phyloP scores from a whole-genome alignment of 2,888 invertebrate genomes.

The Linnaemya tessellans region DNA sequence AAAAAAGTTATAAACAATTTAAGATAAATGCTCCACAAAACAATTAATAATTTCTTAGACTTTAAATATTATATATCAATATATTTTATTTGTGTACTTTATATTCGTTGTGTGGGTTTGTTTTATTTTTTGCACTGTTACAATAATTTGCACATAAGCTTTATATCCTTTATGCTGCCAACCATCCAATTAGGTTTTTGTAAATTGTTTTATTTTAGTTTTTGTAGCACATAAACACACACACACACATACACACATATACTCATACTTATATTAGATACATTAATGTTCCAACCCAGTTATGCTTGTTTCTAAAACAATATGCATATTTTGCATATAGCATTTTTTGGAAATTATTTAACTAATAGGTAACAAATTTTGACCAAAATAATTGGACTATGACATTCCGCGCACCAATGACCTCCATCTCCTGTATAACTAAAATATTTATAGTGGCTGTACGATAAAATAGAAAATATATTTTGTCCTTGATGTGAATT shows the following conservation, averaged over 20 bases:
- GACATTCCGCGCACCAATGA: slow-evolving; percentile 56
- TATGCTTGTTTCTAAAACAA: slow-evolving; percentile 40
- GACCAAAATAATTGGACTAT: slow-evolving; percentile 56
- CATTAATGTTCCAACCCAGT: slow-evolving; percentile 16
- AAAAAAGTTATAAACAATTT: no score
- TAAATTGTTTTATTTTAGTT: slow-evolving; percentile 26
- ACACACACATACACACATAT: neutral
- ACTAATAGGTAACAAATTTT: slow-evolving; percentile 64
- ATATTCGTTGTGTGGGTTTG: neutral
- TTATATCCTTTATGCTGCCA: slow-evolving; percentile 57
- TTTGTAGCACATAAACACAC: neutral
- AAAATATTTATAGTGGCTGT: slow-evolving; percentile 38
- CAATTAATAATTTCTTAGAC: neutral
- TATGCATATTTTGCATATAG: slow-evolving; percentile 53
- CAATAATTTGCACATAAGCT: slow-evolving; percentile 58
- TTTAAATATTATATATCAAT: neutral
- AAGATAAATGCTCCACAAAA: neutral
- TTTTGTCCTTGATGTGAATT: neutral
- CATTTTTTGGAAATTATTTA: slow-evolving; percentile 55
- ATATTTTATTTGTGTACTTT: slow-evolving; percentile 13
- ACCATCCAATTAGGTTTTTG: slow-evolving; percentile 62
- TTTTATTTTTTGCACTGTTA: slow-evolving; percentile 25
- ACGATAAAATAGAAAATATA: neutral
- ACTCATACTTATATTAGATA: neutral
- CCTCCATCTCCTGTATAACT: slow-evolving; percentile 33